phyloP scores from a whole-genome alignment of 2,888 invertebrate genomes.

The Protodeltote pygarga region DNA sequence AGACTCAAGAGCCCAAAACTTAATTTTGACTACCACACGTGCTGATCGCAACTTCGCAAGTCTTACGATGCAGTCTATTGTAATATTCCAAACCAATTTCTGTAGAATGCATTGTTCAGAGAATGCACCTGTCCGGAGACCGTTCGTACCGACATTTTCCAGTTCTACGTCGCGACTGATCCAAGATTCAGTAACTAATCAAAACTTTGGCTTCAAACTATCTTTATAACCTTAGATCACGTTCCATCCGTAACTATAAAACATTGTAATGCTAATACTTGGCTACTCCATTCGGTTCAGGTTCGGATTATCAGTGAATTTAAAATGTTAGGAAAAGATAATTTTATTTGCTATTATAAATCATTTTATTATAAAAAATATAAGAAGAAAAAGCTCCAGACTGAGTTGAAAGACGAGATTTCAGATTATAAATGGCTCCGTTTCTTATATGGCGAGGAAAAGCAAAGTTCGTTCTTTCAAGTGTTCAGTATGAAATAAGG shows the following conservation, averaged over 20 bases:
- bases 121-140: constrained; percentile 23
- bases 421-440: constrained; percentile 23
- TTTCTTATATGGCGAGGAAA: constrained; percentile 24
- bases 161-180: constrained; percentile 15
- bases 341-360: no score
- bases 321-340: constrained; percentile 17
- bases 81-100: constrained; percentile 28
- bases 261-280: constrained; percentile 9
- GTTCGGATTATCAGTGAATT: constrained; percentile 2
- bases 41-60: no score
- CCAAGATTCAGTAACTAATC: constrained; percentile 36
- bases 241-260: constrained; percentile 11
- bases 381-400: constrained; percentile 3
- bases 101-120: constrained; percentile 14
- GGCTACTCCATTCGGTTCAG: constrained; percentile 1
- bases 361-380: no score
- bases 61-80: neutral
- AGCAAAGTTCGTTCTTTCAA: constrained; percentile 20
- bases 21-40: no score
- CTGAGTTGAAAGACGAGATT: constrained; percentile 3
- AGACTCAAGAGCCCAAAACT: no score
- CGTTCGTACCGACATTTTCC: constrained; percentile 13
- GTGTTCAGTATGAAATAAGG: constrained; percentile 28
- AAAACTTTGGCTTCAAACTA: constrained; percentile 40
- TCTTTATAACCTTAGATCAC: constrained; percentile 18